Percentiles rank a stretch among this genome's conserved stretches.
phyloP scores from a whole-genome alignment of 2,797 vertebrate genomes.

The Propithecus perrieri region DNA sequence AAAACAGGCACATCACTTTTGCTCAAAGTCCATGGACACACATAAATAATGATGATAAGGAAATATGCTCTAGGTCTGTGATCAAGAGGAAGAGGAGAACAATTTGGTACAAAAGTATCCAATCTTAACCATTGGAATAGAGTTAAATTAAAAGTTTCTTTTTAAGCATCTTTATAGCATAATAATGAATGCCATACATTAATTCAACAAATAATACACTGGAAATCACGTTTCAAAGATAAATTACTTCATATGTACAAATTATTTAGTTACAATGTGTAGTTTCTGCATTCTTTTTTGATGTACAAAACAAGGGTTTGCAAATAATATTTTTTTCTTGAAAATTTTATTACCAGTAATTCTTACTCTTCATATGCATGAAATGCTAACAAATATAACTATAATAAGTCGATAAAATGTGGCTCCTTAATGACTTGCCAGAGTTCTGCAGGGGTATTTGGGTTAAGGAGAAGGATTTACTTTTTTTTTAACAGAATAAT shows the following conservation, averaged over 20 bases:
- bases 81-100: background rate
- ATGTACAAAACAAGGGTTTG: background rate
- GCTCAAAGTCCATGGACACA: background rate
- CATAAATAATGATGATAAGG: background rate
- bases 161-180: background rate
- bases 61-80: background rate
- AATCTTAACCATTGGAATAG: background rate
- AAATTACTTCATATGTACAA: background rate
- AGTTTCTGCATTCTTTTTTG: background rate
- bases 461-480: background rate
- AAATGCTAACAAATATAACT: background rate
- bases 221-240: background rate
- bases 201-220: background rate
- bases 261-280: background rate
- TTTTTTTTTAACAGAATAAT: background rate
- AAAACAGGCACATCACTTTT: background rate
- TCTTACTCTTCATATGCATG: background rate
- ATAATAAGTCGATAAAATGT: background rate
- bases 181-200: background rate
- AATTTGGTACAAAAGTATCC: background rate
- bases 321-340: background rate
- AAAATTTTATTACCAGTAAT: background rate
- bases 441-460: background rate
- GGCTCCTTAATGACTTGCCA: background rate
- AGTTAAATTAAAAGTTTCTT: background rate